phyloP scores from a whole-genome alignment of 2,797 vertebrate genomes.

The Bovichtus variegatus region DNA sequence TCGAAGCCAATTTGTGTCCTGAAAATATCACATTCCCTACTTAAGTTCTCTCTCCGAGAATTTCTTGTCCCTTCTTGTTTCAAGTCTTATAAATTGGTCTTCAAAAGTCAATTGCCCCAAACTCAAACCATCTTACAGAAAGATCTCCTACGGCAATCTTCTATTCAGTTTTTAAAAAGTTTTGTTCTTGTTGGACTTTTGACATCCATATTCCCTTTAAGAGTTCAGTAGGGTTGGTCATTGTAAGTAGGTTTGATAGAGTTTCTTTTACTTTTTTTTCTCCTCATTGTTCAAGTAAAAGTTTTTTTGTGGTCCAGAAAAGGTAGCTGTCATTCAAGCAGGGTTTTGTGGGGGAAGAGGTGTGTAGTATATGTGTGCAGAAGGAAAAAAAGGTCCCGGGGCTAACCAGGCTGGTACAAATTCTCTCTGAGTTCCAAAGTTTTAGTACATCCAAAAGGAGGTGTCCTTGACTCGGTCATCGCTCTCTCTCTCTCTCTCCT shows the following conservation, averaged over 20 bases:
- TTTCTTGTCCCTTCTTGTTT: conserved; percentile 79
- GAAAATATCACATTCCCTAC: conserved; percentile 84
- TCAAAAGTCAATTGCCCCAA: conserved; percentile 76
- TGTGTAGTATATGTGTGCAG: conserved; percentile 77
- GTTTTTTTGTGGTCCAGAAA: conserved; percentile 79
- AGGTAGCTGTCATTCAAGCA: conserved; percentile 82
- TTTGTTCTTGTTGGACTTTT: conserved; percentile 77
- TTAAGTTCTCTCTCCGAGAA: conserved; percentile 82
- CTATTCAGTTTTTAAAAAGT: conserved; percentile 73
- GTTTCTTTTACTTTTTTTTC: conserved; percentile 65
- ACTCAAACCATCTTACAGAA: conserved; percentile 69
- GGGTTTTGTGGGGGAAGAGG: conserved; percentile 70
- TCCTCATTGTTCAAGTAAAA: conserved; percentile 72
- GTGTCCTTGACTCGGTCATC: conserved; percentile 68
- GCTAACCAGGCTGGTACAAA: conserved; percentile 77
- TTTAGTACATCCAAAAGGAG: conserved; percentile 91
- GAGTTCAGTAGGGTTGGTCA: conserved; percentile 77
- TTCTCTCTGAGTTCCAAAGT: conserved; percentile 85
- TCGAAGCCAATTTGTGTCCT: conserved; percentile 87
- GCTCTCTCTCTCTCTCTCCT: conserved; percentile 63
- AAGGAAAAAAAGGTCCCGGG: conserved; percentile 71
- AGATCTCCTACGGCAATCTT: conserved; percentile 79
- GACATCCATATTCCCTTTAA: conserved; percentile 73
- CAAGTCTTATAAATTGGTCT: conserved; percentile 85
- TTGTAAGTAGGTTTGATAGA: conserved; percentile 60